Percentiles rank a stretch among this genome's conserved stretches.
Conservation (phyloP, 1,140 invertebrate species). For the Megalopta genalis region DNA sequence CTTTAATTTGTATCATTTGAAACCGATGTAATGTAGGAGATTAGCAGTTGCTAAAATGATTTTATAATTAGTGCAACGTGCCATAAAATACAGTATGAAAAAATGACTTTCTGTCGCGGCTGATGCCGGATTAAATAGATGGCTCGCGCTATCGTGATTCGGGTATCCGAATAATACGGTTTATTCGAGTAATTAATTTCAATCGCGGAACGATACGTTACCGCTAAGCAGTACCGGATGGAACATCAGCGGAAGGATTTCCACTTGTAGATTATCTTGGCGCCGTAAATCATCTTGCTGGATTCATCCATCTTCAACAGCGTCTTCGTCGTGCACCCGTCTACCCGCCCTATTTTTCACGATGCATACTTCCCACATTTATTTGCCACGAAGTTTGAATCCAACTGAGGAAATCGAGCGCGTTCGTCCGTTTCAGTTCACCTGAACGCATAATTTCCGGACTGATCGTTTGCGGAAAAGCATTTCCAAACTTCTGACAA, state of each 20-base stretch:
- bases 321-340: constrained; percentile 21
- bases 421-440: constrained; percentile 9
- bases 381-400: constrained; percentile 2
- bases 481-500: not conserved
- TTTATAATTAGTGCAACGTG: no score
- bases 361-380: constrained; percentile 6
- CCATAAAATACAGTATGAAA: no score
- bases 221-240: not conserved
- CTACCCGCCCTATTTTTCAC: constrained; percentile 24
- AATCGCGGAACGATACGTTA: constrained; percentile 26
- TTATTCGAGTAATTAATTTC: constrained; percentile 39
- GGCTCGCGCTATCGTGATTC: not conserved
- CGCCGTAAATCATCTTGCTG: constrained; percentile 42
- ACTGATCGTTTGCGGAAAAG: not conserved
- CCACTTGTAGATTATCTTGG: constrained; percentile 27
- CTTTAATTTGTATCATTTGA: no score
- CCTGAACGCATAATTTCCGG: not conserved
- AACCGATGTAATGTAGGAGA: no score
- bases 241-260: constrained; percentile 23
- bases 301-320: constrained; percentile 35
- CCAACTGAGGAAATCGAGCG: not conserved
- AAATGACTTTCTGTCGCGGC: no score
- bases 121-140: not conserved
- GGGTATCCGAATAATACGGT: not conserved
- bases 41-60: no score